phyloP scores from a whole-genome alignment of 2,113 vertebrate species.

The Leptocoma aspasia region DNA sequence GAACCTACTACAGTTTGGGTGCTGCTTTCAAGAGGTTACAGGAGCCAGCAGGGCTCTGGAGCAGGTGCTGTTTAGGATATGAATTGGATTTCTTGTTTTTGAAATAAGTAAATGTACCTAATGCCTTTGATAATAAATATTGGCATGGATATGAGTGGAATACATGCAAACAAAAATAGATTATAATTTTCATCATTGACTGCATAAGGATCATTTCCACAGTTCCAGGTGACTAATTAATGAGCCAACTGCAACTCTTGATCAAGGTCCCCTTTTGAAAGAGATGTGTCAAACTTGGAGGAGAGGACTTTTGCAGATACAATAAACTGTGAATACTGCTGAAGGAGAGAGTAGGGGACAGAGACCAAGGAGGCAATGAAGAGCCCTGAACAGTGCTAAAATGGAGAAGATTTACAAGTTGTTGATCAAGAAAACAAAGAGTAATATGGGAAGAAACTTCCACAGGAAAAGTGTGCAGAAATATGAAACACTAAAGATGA shows the following conservation, averaged over 20 bases:
- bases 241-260: neutral
- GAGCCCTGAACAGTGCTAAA: neutral
- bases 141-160: neutral
- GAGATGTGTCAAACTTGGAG: neutral
- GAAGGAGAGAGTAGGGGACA: neutral
- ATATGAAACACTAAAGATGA: neutral
- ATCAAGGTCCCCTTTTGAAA: neutral
- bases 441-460: neutral
- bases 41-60: neutral
- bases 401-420: neutral
- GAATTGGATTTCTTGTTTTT: neutral
- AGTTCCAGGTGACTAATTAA: neutral
- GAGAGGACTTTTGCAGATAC: neutral
- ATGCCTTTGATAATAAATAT: neutral
- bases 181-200: neutral
- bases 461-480: neutral
- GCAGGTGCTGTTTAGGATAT: neutral
- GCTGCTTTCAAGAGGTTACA: neutral
- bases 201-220: neutral
- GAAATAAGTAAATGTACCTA: neutral
- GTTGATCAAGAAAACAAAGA: neutral
- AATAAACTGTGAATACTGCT: neutral
- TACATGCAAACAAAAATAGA: neutral
- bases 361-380: neutral
- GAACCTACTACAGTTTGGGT: neutral